A percentile compares a stretch with the other conserved stretches of the same genome.
phyloP scores from a whole-genome alignment of 2,113 vertebrate genomes.

The Ageneiosus marmoratus region DNA sequence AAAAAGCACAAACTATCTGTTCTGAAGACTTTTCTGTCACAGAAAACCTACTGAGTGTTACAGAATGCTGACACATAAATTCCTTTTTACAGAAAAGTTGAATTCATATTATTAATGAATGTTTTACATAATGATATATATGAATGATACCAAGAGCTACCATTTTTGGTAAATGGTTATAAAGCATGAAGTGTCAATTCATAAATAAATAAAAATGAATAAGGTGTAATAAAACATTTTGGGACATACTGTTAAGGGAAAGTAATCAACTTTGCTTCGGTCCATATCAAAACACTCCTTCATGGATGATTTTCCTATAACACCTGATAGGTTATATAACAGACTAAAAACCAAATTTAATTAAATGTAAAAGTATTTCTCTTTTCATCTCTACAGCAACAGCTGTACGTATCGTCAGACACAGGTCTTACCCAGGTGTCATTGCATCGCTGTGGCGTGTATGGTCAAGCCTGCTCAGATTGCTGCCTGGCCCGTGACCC shows the following conservation, averaged over 20 bases:
- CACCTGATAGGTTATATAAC: not conserved
- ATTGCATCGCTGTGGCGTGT: slow-evolving; percentile 78
- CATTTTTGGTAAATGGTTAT: not conserved
- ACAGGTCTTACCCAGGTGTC: slow-evolving; percentile 80
- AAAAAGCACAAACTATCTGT: not conserved
- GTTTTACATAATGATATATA: not conserved
- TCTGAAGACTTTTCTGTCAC: not conserved
- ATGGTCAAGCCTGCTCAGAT: slow-evolving; percentile 82
- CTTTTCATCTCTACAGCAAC: slow-evolving; percentile 71
- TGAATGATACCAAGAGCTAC: not conserved
- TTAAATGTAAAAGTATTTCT: not conserved
- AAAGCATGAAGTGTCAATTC: not conserved
- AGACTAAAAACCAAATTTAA: not conserved
- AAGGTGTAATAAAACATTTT: not conserved
- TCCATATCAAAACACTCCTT: not conserved
- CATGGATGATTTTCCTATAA: not conserved
- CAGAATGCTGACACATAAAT: not conserved
- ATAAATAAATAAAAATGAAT: not conserved
- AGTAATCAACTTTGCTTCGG: not conserved
- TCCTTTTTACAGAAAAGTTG: not conserved
- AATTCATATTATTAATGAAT: not conserved
- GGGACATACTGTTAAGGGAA: not conserved
- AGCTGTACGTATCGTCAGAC: slow-evolving; percentile 82
- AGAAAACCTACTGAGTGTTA: too few species aligned
- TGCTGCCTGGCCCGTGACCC: slow-evolving; percentile 84